Evolutionary conservation across 2,797 vertebrate species (phyloP).

Genomic region (Mus minutoides): DNA sequence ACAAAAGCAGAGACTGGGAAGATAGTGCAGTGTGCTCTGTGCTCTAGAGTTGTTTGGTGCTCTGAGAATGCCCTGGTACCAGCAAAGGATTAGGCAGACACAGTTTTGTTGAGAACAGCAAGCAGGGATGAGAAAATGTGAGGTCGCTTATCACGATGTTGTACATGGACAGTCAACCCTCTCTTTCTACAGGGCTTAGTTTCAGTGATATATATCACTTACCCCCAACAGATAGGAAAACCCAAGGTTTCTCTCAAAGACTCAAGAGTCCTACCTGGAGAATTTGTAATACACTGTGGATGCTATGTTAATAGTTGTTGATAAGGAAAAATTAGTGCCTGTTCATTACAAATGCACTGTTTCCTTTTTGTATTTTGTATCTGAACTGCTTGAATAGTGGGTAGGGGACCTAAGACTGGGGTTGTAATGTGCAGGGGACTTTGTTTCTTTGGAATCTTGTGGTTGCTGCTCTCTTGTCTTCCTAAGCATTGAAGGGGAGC

Average conservation of each 20-base stretch:
- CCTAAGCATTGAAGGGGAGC: background rate
- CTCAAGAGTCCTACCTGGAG: background rate
- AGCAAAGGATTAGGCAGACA: background rate
- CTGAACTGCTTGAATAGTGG: background rate
- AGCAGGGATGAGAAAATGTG: background rate
- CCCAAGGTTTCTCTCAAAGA: background rate
- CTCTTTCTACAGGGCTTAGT: background rate
- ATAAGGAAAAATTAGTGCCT: background rate
- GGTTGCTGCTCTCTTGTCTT: background rate
- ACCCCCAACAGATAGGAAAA: background rate
- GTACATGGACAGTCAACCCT: background rate
- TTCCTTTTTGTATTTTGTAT: background rate
- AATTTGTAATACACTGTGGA: background rate
- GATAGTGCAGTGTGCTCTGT: background rate
- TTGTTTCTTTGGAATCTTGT: accelerated
- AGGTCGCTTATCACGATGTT: background rate
- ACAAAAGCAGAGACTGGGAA: background rate
- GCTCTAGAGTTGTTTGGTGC: background rate
- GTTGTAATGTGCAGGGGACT: background rate
- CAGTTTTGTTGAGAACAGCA: background rate
- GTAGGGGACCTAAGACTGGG: background rate
- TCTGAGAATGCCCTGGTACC: background rate
- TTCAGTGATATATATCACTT: background rate
- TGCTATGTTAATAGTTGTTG: background rate
- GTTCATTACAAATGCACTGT: background rate